A percentile compares a stretch with the other conserved stretches of the same genome.
Conservation (phyloP, 2,797 vertebrate genomes). For the Melopsittacus undulatus region DNA sequence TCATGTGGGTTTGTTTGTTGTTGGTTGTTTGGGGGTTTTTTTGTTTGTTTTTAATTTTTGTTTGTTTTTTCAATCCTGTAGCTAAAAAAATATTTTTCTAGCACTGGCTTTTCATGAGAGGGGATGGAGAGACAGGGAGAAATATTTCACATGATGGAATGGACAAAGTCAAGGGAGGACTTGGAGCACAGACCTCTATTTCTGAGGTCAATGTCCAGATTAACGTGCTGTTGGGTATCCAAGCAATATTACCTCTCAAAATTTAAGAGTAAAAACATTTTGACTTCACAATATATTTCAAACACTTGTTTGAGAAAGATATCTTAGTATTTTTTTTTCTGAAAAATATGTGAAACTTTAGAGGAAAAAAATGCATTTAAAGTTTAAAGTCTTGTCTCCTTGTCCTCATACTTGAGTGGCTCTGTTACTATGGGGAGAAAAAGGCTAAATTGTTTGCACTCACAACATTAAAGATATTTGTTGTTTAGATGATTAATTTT, state of each 20-base stretch:
- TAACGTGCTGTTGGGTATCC: not conserved
- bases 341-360: not conserved
- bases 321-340: not conserved
- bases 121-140: not conserved
- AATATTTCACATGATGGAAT: not conserved
- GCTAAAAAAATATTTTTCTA: not conserved
- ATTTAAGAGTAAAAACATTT: not conserved
- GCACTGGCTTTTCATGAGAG: not conserved
- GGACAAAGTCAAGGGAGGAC: not conserved
- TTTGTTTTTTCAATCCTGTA: not conserved
- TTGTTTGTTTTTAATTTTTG: fast-evolving
- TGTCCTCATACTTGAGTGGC: not conserved
- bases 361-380: not conserved
- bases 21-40: fast-evolving
- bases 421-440: not conserved
- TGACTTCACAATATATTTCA: not conserved
- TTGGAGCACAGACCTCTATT: not conserved
- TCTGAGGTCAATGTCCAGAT: not conserved
- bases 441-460: not conserved
- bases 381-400: not conserved
- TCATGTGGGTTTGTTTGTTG: not conserved
- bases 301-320: not conserved
- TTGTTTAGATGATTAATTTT: not conserved
- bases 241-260: not conserved
- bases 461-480: not conserved